phyloP scores from a whole-genome alignment of 1,140 invertebrate species.

The Dendrolimus punctatus region DNA sequence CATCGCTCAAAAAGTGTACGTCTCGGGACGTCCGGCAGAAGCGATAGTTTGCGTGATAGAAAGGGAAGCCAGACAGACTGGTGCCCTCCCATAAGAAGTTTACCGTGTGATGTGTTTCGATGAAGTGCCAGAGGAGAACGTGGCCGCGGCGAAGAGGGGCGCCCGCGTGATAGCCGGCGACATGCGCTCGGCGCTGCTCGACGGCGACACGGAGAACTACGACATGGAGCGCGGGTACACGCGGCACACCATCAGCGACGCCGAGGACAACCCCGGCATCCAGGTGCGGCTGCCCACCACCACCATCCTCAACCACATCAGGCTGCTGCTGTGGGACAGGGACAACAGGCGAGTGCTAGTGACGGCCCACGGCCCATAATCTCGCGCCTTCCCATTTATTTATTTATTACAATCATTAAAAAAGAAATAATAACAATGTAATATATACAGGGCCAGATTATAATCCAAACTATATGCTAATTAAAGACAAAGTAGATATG shows the following conservation, averaged over 20 bases:
- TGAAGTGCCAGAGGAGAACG: slow-evolving; percentile 91
- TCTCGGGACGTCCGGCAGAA: no score
- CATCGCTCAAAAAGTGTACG: no score
- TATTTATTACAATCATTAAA: no score
- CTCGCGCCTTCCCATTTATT: no score
- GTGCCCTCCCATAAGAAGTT: no score
- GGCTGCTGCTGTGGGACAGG: slow-evolving; percentile 94
- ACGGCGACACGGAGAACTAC: slow-evolving; percentile 90
- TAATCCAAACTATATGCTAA: no score
- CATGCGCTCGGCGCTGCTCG: slow-evolving; percentile 87
- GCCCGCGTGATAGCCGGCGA: slow-evolving; percentile 90
- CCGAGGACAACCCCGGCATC: slow-evolving; percentile 82
- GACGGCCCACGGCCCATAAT: background rate
- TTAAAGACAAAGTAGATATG: no score
- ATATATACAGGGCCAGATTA: no score
- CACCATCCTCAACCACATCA: slow-evolving; percentile 94
- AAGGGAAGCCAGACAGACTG: no score
- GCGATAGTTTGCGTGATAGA: no score
- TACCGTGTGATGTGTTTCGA: background rate
- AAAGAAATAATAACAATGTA: no score
- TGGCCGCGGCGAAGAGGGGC: slow-evolving; percentile 84
- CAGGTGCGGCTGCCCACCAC: slow-evolving; percentile 89
- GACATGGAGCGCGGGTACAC: slow-evolving; percentile 95
- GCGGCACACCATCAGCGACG: slow-evolving; percentile 91
- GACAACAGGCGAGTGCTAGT: slow-evolving; percentile 78